Base-by-base conservation (phyloP, 2,113 vertebrate species). In the Colaptes auratus region DNA sequence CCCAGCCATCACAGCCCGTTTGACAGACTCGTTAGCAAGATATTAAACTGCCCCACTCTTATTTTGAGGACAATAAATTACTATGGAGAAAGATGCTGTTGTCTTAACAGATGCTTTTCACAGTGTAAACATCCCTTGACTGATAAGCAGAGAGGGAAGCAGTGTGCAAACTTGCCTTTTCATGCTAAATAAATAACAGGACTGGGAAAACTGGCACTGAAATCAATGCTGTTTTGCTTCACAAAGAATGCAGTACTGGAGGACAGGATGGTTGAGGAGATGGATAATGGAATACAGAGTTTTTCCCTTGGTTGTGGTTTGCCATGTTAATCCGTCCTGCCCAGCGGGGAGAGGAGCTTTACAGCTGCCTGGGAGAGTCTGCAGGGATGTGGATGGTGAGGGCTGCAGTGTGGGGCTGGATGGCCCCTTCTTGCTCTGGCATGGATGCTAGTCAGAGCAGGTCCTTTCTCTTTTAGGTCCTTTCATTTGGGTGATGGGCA, bases 1-100 rank as follows among this genome's bases (percentile, higher is more conserved):
- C 84, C 59, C 35, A 59, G 52, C 30, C 58, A 73, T 90, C 92
- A 67, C 61, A 86, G 65, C 77, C 78, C 87, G 89, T 95, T 96
- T 97, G 93, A 89, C 93, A 97, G 89, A 50, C 86, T 97, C 72
- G 27, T 96, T 97, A 97, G 84, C 86, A 92, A 93, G 56, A 69
- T 79, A 82, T 75, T 93, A 96, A 96, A 90, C 83, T 88, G 83
- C 76, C 95, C 77, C 63, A 20, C 89, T 84, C 82, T 78, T 87
- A 90, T 96, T 95, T 66, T 69, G 30, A 59, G 79, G 89, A 89
- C 95, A 72, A 95, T 73, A 87, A 95, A 96, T 96, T 92, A 66
- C 70, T 88, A 60, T 83, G 79, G 92, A 81, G 80, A 89, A 95
- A 82, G 64, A 58, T 72, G 76, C 53, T 91, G 61, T 92, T 92